phyloP scores from a whole-genome alignment of 1,140 invertebrate species.

The Polypedilum vanderplanki region DNA sequence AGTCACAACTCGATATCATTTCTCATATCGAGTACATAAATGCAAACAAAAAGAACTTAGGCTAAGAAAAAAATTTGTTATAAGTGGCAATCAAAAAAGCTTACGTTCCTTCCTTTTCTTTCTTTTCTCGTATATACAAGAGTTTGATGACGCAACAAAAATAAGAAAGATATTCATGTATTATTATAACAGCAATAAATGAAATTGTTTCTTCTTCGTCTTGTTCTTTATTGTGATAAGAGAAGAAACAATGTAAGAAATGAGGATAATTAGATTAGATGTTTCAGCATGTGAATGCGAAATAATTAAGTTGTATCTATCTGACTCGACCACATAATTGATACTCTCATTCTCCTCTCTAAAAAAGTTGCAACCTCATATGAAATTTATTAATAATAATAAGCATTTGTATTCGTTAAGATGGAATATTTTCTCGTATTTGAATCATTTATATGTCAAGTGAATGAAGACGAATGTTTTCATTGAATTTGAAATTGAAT shows the following conservation, averaged over 20 bases:
- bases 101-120: not conserved
- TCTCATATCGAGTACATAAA: too few species aligned
- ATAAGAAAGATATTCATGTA: not conserved
- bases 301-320: constrained; percentile 24
- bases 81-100: constrained; percentile 14
- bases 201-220: not conserved
- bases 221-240: not conserved
- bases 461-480: constrained; percentile 12
- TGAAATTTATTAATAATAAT: too few species aligned
- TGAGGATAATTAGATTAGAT: constrained; percentile 25
- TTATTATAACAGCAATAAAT: not conserved
- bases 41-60: not conserved
- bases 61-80: not conserved
- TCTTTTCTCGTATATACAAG: not conserved
- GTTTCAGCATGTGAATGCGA: not conserved
- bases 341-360: not conserved
- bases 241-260: not conserved
- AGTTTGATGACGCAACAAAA: constrained; percentile 22
- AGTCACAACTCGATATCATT: too few species aligned
- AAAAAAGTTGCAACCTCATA: too few species aligned
- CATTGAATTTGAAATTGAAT: constrained; percentile 10
- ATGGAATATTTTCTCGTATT: too few species aligned
- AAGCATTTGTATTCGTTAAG: too few species aligned
- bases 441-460: not conserved
- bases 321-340: not conserved